These are phyloP conservation scores for Cyprinella venusta DNA, from an alignment of 2,797 vertebrate genomes.

Conservation along the genomic window DNA sequence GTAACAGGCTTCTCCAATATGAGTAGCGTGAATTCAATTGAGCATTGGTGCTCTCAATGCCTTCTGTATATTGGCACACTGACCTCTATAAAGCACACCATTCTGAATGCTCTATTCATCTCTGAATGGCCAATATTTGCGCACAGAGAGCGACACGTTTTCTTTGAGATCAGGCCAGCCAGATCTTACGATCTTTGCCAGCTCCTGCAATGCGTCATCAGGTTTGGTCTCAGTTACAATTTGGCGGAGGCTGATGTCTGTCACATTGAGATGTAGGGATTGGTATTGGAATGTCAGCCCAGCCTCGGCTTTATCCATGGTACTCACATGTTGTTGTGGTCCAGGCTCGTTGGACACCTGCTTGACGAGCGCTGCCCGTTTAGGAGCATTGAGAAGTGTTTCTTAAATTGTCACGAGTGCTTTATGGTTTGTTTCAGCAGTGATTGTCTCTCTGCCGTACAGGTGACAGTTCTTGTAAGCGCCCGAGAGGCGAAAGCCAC, in stretches of 20 bases:
- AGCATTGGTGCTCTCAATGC: conserved; percentile 8
- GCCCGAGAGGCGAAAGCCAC: conserved; percentile 15
- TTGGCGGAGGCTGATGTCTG: neutral
- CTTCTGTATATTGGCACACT: conserved; percentile 21
- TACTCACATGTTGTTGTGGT: neutral
- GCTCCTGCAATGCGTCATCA: neutral
- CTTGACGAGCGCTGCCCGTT: neutral
- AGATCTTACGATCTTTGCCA: neutral
- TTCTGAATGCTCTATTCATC: conserved; percentile 16
- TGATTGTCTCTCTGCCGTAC: conserved; percentile 27
- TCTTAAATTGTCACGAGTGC: neutral
- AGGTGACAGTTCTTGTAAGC: neutral
- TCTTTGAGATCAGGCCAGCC: neutral
- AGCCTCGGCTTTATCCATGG: neutral
- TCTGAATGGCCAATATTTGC: conserved; percentile 9
- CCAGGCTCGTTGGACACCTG: no score
- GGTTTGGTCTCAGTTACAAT: neutral
- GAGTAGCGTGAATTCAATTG: neutral
- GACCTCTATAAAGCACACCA: neutral
- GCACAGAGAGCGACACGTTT: neutral
- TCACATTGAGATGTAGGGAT: neutral
- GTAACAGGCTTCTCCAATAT: neutral
- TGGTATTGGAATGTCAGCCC: neutral
- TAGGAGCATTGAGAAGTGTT: neutral
- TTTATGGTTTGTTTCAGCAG: conserved; percentile 30